Percentiles rank a stretch among this genome's conserved stretches.
Evolutionary conservation across 1,140 invertebrate species (phyloP).

Genomic region (Drosophila nebulosa): DNA sequence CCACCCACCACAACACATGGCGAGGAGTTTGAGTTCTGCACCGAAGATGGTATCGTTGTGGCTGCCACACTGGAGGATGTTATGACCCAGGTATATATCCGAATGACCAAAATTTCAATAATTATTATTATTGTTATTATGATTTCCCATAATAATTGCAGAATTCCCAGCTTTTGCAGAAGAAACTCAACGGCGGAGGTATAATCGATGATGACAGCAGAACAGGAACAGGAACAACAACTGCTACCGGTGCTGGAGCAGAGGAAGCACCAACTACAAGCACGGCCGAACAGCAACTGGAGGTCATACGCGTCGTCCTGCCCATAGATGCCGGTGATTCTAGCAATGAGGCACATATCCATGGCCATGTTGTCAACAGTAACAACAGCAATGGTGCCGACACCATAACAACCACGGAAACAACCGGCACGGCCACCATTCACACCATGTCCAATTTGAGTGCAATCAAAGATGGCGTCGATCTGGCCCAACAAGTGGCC

Average conservation of each 20-base stretch:
- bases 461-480: conserved; percentile 60
- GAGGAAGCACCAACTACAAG: conserved; percentile 6
- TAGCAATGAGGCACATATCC: conserved; percentile 60
- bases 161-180: conserved; percentile 65
- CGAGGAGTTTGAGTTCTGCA: conserved; percentile 63
- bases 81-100: conserved; percentile 60
- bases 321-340: conserved; percentile 79
- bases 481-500: conserved; percentile 72
- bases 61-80: conserved; percentile 72
- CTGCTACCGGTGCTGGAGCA: background rate
- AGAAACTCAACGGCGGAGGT: conserved; percentile 48
- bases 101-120: background rate
- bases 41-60: conserved; percentile 69
- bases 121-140: conserved; percentile 2
- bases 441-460: conserved; percentile 55
- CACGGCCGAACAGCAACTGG: conserved; percentile 39
- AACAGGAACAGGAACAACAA: background rate
- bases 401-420: conserved; percentile 32
- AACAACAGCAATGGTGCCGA: conserved; percentile 42
- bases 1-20: conserved; percentile 27
- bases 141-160: conserved; percentile 36
- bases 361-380: conserved; percentile 53
- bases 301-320: conserved; percentile 73
- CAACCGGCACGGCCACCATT: conserved; percentile 42
- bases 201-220: conserved; percentile 12